Base-by-base conservation (phyloP, 2,888 invertebrate genomes). In the Abrostola triplasia region DNA sequence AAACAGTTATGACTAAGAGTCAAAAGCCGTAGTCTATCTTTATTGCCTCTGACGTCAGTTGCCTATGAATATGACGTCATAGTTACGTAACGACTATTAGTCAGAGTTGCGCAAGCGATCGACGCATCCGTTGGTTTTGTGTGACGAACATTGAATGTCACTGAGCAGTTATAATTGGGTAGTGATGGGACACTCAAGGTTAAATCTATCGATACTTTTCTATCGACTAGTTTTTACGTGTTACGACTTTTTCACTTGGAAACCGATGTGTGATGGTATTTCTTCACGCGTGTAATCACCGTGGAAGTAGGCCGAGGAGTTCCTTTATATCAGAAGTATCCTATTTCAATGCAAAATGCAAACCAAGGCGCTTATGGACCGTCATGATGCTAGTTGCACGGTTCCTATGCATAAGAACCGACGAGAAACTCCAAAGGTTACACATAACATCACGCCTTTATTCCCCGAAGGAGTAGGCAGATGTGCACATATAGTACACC, bases 101-200 rank as follows among this genome's bases (percentile, higher is more conserved):
- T 49, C 44, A 47, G 61, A 36, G 38, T 57, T 74, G 53, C 75
- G 75, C 54, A 74, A 69, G 13, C 11, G 41, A 53, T 66, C 12
- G 37, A 70, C 42, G 40, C 59, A 56, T 59, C 36, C n/a, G 36
- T 24, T 24, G 4, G 24, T 24, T 24, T 63, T 59, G 59, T 56
- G 54, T 73, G 61, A 70, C 53, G 60, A 54, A 7, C 40, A 5
- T 4, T 40, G 63, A 69, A 77, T 76, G 79, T 80, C 83, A 80
- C 72, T 83, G 4, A 2, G 24, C 24, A 2, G 77, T 81, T 77
- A 67, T 59, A 76, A 72, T 70, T 70, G 48, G 51, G 8, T 79
- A 81, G 84, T 70, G 80, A 64, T 73, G 80, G 35, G 64, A 70
- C 37, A 38, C 41, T 64, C 74, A 82, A 83, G 83, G 83, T 69